Conservation (phyloP, 2,113 vertebrate genomes). For the Pteruthius melanotis region DNA sequence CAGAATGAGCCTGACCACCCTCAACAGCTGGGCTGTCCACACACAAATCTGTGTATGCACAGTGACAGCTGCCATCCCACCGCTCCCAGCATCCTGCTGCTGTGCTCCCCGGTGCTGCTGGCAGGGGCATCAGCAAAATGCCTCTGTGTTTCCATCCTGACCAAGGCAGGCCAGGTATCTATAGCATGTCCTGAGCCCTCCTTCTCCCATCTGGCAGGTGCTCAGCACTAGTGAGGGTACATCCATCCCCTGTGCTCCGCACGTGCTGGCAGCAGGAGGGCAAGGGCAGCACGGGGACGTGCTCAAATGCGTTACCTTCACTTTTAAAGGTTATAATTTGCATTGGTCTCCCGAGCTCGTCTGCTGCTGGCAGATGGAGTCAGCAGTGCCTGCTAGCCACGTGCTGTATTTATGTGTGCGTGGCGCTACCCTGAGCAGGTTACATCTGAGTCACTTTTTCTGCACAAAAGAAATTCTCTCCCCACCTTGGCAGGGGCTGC, state of each 20-base stretch:
- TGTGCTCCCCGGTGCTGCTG: background rate
- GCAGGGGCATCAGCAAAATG: background rate
- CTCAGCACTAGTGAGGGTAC: background rate
- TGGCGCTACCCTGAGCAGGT: background rate
- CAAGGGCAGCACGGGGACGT: background rate
- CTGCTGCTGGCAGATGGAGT: constrained; percentile 27
- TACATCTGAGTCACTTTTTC: background rate
- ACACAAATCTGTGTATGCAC: background rate
- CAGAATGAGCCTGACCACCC: background rate
- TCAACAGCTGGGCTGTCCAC: background rate
- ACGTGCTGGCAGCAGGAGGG: background rate
- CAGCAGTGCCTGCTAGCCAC: background rate
- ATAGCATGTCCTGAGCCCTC: background rate
- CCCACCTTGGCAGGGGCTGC: background rate
- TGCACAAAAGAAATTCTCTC: background rate
- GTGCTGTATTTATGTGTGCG: accelerated
- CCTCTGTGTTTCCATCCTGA: background rate
- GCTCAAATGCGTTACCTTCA: background rate
- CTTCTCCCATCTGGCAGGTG: background rate
- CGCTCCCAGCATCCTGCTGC: background rate
- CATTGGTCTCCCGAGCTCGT: background rate
- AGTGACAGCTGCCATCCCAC: accelerated
- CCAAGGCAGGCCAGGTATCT: background rate
- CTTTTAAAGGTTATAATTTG: constrained; percentile 15
- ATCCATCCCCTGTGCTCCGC: background rate